phyloP scores from a whole-genome alignment of 2,113 vertebrate genomes.

The Romanogobio albipinnatus region DNA sequence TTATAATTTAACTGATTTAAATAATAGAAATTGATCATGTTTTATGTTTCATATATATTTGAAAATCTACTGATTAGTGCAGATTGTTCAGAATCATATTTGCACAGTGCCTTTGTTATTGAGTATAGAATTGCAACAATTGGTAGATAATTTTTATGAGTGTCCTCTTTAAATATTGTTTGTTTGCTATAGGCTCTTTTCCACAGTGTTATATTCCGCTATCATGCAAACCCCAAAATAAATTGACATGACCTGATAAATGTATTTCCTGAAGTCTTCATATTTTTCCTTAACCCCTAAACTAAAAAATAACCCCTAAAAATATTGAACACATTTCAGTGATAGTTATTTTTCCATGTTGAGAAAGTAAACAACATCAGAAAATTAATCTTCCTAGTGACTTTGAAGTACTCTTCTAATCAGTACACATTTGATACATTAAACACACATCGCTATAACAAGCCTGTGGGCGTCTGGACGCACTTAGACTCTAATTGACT shows the following conservation, averaged over 20 bases:
- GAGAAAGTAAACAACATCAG: not conserved
- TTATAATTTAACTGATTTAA: no score
- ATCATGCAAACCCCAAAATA: not conserved
- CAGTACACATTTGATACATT: slow-evolving; percentile 11
- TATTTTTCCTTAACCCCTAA: not conserved
- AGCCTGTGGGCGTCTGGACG: not conserved
- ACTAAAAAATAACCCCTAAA: not conserved
- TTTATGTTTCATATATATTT: no score
- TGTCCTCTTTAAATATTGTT: not conserved
- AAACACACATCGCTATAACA: slow-evolving; percentile 1
- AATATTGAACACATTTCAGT: not conserved
- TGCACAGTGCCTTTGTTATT: not conserved
- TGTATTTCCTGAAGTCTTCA: not conserved
- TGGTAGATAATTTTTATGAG: not conserved
- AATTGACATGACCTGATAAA: not conserved
- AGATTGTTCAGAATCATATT: not conserved
- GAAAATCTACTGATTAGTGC: not conserved
- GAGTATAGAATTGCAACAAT: not conserved
- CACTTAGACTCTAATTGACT: slow-evolving; percentile 25
- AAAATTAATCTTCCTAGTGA: not conserved
- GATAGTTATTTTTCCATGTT: not conserved
- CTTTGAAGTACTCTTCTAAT: slow-evolving; percentile 1
- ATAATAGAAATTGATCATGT: no score
- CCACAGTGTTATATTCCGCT: not conserved
- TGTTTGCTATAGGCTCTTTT: not conserved